Evolutionary conservation across 2,888 invertebrate genomes (phyloP), one percentile per base, ranked within the genome.

Genomic region (Aporophyla nigra): DNA sequence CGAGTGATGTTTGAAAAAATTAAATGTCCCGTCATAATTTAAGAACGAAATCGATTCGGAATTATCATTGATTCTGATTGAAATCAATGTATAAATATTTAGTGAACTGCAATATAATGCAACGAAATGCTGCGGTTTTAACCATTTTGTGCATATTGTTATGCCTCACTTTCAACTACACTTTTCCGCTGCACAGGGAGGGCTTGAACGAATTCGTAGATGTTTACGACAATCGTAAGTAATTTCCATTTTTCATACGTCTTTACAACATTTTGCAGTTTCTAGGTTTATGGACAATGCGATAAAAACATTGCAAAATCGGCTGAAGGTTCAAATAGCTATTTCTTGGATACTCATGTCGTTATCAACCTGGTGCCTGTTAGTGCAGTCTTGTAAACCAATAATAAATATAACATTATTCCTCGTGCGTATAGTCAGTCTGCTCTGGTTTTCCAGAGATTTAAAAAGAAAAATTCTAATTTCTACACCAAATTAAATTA

Each of bases 161-260:
- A 62, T 94, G 93, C 72, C 88, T 95, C 19, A 91, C 92, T 51
- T 92, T 94, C 46, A 94, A 95, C 87, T 95, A 92, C 77, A 96
- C 95, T 6, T 94, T 95, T 81, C 94, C 95, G 19, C 87, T 94
- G 54, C 92, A 92, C 33, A 91, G 92, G 81, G 90, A 91, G 24
- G 86, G 70, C 58, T 82, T 81, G n/a, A 88, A 87, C 70, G 82
- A 82, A 86, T 73, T 71, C 27, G 63, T 72, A 24, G 65, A 79
- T 71, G 27, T 70, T 61, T 83, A 80, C 58, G 46, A 67, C 16
- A 88, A 83, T 61, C 72, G 85, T 87, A 62, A 81, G 84, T 86
- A 67, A 51, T 53, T 56, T 76, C 40, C 0, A 67, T 53, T 53
- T 63, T 66, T 51, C 0, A 5, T 24, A 21, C 0, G 21, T n/a